These are phyloP conservation scores for Polylopha cassiicola DNA, from an alignment of 2,888 invertebrate genomes.

Conservation along the genomic window DNA sequence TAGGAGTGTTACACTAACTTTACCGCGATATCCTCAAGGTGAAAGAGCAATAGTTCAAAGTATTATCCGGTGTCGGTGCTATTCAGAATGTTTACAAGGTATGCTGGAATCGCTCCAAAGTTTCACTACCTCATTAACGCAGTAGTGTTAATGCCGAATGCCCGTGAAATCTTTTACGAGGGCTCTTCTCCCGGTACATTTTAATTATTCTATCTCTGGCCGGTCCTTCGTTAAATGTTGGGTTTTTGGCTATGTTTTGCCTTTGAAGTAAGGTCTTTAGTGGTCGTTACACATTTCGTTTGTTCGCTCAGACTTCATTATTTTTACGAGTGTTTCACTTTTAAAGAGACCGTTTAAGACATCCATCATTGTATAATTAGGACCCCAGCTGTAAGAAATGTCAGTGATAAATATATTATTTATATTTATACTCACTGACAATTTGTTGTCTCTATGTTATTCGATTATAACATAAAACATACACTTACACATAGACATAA, in stretches of 20 bases:
- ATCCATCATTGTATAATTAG: too few relatives aligned
- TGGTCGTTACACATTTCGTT: constrained; percentile 19
- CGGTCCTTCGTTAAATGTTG: constrained; percentile 65
- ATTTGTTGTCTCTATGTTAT: too few relatives aligned
- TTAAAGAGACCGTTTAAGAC: too few relatives aligned
- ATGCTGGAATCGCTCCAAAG: constrained; percentile 65
- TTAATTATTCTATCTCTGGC: constrained; percentile 57
- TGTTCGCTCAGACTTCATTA: constrained; percentile 9
- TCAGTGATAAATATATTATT: too few relatives aligned
- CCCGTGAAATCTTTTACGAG: constrained; percentile 65
- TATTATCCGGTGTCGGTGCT: constrained; percentile 9
- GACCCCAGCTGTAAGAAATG: too few relatives aligned
- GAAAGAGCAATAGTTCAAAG: constrained; percentile 17
- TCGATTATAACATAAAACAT: too few relatives aligned
- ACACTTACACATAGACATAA: too few relatives aligned
- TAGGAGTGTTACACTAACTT: background rate
- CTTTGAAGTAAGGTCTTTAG: constrained; percentile 35
- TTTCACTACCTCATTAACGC: constrained; percentile 64
- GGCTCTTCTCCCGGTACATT: constrained; percentile 53
- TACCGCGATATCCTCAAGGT: constrained; percentile 7
- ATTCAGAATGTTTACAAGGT: constrained; percentile 52
- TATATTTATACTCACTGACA: too few relatives aligned
- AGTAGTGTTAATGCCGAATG: constrained; percentile 64
- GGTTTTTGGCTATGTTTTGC: constrained; percentile 60
- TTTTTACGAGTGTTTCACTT: constrained; percentile 11